These are phyloP conservation scores for Nomada hirtipes DNA, from an alignment of 2,888 invertebrate genomes.

Conservation along the genomic window DNA sequence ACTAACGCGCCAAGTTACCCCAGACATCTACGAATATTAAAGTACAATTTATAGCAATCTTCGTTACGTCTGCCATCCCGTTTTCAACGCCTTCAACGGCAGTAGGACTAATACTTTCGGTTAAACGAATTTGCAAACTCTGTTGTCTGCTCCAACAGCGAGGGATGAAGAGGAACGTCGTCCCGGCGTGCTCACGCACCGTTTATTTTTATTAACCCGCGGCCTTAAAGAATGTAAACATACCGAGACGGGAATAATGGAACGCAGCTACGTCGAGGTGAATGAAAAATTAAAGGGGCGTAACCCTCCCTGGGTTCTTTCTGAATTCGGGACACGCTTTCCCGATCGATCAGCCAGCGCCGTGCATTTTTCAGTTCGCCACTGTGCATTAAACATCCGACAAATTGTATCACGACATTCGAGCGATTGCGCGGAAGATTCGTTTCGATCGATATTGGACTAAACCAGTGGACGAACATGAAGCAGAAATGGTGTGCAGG, in stretches of 20 bases:
- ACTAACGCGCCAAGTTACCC: not conserved
- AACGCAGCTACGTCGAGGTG: conserved; percentile 32
- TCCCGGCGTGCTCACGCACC: not conserved
- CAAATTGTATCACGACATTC: conserved; percentile 42
- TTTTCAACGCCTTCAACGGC: not conserved
- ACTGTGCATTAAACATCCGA: conserved; percentile 53
- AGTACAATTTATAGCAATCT: conserved; percentile 13
- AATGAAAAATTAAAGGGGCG: conserved; percentile 65
- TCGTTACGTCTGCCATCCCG: not conserved
- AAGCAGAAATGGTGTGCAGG: conserved; percentile 24
- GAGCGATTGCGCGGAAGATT: conserved; percentile 43
- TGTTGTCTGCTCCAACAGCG: no score
- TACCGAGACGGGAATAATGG: conserved; percentile 27
- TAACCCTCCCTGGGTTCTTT: conserved; percentile 19
- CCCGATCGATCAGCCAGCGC: conserved; percentile 52
- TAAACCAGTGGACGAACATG: conserved; percentile 59
- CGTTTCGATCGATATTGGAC: conserved; percentile 49
- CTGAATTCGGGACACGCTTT: conserved; percentile 55
- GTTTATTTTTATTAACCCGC: conserved; percentile 29
- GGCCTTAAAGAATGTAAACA: conserved; percentile 37
- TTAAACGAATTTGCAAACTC: conserved; percentile 13
- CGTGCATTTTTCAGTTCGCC: conserved; percentile 50
- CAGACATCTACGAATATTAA: conserved; percentile 5
- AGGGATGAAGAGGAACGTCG: not conserved
- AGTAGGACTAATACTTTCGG: not conserved